Conservation (phyloP, 2,888 invertebrate genomes). For the Neoaliturus tenellus region DNA sequence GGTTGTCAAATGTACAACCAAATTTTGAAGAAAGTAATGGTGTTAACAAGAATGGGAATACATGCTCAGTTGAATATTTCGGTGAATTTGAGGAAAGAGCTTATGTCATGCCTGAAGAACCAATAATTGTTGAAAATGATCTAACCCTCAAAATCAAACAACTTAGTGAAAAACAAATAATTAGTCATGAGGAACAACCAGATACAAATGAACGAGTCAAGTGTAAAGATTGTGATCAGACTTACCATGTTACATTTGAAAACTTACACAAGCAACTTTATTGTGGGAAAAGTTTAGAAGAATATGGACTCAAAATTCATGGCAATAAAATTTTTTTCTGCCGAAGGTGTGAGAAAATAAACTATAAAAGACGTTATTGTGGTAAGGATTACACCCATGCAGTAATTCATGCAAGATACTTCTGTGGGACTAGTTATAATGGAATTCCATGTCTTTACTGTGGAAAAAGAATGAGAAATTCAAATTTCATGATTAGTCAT, state of each 20-base stretch:
- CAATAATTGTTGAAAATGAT: too few relatives aligned
- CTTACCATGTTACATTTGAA: neutral
- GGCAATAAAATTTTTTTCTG: too few relatives aligned
- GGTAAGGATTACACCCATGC: neutral
- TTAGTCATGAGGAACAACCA: too few relatives aligned
- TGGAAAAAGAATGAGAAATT: neutral
- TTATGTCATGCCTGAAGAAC: too few relatives aligned
- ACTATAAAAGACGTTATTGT: neutral
- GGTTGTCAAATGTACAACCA: too few relatives aligned
- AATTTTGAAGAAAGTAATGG: too few relatives aligned
- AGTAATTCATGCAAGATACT: neutral
- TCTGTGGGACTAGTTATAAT: neutral
- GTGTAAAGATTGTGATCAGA: neutral
- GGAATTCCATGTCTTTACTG: neutral
- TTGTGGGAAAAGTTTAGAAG: neutral
- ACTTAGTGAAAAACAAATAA: too few relatives aligned
- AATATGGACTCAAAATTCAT: neutral
- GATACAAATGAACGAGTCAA: neutral
- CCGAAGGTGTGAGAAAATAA: too few relatives aligned
- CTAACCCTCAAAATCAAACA: too few relatives aligned
- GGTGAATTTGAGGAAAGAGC: too few relatives aligned
- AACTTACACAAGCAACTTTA: slow-evolving; percentile 4
- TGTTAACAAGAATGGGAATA: too few relatives aligned
- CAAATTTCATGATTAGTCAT: neutral
- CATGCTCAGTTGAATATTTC: too few relatives aligned